Conservation (phyloP, 1,140 invertebrate genomes). For the Acyrthosiphon pisum region DNA sequence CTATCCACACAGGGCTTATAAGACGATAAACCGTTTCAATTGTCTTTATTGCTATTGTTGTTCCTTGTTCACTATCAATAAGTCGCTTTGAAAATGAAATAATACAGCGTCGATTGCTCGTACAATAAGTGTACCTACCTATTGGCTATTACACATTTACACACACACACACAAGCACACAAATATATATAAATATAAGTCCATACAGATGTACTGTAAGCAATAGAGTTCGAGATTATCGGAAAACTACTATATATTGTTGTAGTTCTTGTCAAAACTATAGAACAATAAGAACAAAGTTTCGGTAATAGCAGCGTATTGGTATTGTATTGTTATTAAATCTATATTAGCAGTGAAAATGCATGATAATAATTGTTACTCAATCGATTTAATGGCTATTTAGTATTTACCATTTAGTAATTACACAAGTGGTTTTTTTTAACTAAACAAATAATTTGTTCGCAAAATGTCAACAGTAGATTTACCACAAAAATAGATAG, state of each 20-base stretch:
- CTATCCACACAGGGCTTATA: neutral
- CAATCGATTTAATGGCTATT: neutral
- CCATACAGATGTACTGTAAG: neutral
- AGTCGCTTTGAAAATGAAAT: neutral
- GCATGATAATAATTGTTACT: neutral
- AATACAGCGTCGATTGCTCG: neutral
- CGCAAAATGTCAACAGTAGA: neutral
- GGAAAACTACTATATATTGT: neutral
- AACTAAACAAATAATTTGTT: neutral
- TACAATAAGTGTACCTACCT: neutral
- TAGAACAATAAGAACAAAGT: neutral
- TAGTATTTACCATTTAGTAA: neutral
- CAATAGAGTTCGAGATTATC: neutral
- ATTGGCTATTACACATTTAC: too few species aligned
- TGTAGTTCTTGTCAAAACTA: neutral
- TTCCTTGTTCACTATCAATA: neutral
- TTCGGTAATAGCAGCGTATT: neutral
- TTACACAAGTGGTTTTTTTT: neutral
- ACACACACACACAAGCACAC: neutral
- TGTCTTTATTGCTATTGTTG: neutral
- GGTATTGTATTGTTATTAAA: neutral
- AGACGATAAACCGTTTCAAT: constrained; percentile 14
- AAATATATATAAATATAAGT: too few species aligned
- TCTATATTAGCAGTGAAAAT: neutral
- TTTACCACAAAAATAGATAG: neutral